These are phyloP conservation scores for Linurgus olivaceus DNA, from an alignment of 2,797 vertebrate species.

Conservation along the genomic window DNA sequence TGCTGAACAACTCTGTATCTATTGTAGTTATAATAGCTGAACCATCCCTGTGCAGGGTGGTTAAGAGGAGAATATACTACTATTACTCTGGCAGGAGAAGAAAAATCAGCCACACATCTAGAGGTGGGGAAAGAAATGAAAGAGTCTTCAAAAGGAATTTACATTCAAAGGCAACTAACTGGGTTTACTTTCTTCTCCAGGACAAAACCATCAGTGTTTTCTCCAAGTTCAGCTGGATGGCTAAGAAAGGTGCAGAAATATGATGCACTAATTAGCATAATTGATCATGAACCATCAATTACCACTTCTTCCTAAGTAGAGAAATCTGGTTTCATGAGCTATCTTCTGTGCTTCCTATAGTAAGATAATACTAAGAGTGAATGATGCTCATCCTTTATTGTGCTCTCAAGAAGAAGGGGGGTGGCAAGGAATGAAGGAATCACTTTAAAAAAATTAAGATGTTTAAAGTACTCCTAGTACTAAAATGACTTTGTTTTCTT, in stretches of 20 bases:
- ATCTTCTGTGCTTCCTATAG: neutral
- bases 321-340: neutral
- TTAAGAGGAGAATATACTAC: constrained; percentile 23
- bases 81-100: neutral
- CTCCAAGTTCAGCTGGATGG: neutral
- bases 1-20: neutral
- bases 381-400: neutral
- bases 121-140: neutral
- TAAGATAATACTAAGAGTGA: neutral
- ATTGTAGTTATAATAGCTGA: constrained; percentile 38
- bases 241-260: neutral
- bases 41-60: neutral
- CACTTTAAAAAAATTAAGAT: neutral
- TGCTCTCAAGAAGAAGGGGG: neutral
- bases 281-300: neutral
- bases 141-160: constrained; percentile 19
- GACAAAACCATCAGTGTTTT: neutral
- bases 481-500: neutral
- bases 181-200: neutral
- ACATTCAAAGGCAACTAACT: neutral
- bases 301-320: neutral
- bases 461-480: neutral
- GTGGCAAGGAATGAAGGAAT: neutral
- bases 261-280: neutral
- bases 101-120: constrained; percentile 32